Evolutionary conservation across 2,888 invertebrate species (phyloP).

Genomic region (Danaus chrysippus): DNA sequence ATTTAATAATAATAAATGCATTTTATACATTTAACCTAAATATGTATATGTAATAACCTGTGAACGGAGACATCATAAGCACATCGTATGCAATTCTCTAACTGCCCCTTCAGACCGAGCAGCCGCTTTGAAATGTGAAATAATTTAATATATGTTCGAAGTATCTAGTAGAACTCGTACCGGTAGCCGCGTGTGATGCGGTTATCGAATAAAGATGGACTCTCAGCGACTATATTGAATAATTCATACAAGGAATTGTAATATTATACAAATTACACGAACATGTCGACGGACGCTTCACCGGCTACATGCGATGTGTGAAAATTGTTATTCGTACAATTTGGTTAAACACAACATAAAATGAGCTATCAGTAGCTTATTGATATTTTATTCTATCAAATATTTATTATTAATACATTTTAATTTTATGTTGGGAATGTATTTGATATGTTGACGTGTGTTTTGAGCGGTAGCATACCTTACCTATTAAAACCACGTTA

Average conservation of each 20-base stretch:
- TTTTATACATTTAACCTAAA: neutral
- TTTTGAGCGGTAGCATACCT: no score
- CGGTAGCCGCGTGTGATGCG: slow-evolving; percentile 14
- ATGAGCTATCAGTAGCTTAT: neutral
- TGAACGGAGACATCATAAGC: neutral
- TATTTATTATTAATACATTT: neutral
- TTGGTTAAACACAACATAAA: slow-evolving; percentile 14
- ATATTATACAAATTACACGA: slow-evolving; percentile 67
- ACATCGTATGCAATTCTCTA: neutral
- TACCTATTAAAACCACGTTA: no score
- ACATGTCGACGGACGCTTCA: slow-evolving; percentile 56
- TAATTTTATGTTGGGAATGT: no score
- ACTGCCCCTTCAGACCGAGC: slow-evolving; percentile 1
- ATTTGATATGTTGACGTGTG: no score
- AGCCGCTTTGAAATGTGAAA: neutral
- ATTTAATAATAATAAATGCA: neutral
- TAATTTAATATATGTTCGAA: neutral
- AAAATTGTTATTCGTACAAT: slow-evolving; percentile 27
- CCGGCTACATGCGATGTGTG: slow-evolving; percentile 33
- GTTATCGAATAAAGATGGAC: slow-evolving; percentile 59
- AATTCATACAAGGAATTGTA: slow-evolving; percentile 72
- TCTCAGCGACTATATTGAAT: slow-evolving; percentile 59
- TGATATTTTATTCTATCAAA: neutral
- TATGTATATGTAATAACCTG: neutral
- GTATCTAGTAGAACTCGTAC: neutral